phyloP scores from a whole-genome alignment of 2,888 invertebrate genomes.

The Eilema sororculum region DNA sequence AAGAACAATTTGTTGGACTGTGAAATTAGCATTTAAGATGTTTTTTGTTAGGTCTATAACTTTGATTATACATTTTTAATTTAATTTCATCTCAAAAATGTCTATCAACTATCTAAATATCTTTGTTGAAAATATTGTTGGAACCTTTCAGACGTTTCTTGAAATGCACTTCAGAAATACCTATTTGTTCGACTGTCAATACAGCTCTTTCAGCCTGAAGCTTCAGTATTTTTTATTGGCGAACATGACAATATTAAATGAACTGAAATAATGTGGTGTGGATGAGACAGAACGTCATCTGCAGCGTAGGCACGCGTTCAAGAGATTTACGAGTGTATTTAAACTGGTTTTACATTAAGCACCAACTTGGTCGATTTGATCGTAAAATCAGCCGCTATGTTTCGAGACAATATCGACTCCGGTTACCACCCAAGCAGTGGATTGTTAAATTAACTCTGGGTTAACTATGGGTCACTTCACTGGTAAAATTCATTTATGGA shows the following conservation, averaged over 20 bases:
- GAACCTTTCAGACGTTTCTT: neutral
- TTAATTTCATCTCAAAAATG: neutral
- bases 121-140: neutral
- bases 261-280: constrained; percentile 53
- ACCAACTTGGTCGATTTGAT: constrained; percentile 82
- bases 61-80: constrained; percentile 8
- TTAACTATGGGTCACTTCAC: constrained; percentile 74
- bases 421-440: constrained; percentile 79
- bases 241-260: constrained; percentile 29
- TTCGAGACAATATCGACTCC: constrained; percentile 79
- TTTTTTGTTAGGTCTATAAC: constrained; percentile 19
- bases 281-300: constrained; percentile 68
- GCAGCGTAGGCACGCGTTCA: constrained; percentile 77
- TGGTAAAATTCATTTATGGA: constrained; percentile 49
- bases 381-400: constrained; percentile 82
- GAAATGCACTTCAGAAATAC: constrained; percentile 6
- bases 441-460: constrained; percentile 77
- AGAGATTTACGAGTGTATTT: constrained; percentile 84
- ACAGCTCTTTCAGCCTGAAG: constrained; percentile 4
- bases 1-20: constrained; percentile 62
- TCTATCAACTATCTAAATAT: neutral
- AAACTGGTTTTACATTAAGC: constrained; percentile 84
- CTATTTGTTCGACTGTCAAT: constrained; percentile 7
- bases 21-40: constrained; percentile 61
- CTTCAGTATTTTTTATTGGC: constrained; percentile 17